Conservation (phyloP, 2,888 invertebrate genomes). For the Geophilus truncorum region DNA sequence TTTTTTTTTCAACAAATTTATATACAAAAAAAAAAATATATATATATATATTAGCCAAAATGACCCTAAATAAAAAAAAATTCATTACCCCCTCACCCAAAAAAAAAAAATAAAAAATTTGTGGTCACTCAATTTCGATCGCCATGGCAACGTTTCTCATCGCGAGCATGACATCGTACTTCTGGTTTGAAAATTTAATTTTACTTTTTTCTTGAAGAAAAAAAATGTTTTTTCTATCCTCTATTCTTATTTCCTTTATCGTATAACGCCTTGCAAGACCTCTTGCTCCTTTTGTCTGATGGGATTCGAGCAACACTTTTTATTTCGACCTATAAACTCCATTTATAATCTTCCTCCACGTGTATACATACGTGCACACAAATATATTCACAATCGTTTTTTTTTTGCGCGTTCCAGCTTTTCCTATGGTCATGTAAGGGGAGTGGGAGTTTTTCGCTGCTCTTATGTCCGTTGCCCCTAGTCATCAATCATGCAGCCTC, state of each 20-base stretch:
- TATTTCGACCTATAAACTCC: slow-evolving; percentile 21
- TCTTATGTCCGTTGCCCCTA: slow-evolving; percentile 7
- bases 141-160: neutral
- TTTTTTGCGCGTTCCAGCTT: too few relatives aligned
- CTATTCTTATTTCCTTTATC: slow-evolving; percentile 18
- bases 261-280: neutral
- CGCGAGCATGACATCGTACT: neutral
- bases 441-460: neutral
- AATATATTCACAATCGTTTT: neutral
- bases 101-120: neutral
- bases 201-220: neutral
- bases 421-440: neutral
- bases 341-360: neutral
- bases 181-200: slow-evolving; percentile 1
- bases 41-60: neutral
- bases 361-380: neutral
- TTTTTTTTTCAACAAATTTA: neutral
- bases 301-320: slow-evolving; percentile 18
- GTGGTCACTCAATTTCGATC: slow-evolving; percentile 6
- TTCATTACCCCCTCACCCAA: neutral
- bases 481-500: slow-evolving; percentile 27
- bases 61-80: neutral
- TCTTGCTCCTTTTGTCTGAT: slow-evolving; percentile 22
- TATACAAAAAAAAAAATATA: neutral
- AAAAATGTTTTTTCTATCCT: neutral